These are phyloP conservation scores for Drosophila saltans DNA, from an alignment of 1,140 invertebrate genomes.

Conservation along the genomic window DNA sequence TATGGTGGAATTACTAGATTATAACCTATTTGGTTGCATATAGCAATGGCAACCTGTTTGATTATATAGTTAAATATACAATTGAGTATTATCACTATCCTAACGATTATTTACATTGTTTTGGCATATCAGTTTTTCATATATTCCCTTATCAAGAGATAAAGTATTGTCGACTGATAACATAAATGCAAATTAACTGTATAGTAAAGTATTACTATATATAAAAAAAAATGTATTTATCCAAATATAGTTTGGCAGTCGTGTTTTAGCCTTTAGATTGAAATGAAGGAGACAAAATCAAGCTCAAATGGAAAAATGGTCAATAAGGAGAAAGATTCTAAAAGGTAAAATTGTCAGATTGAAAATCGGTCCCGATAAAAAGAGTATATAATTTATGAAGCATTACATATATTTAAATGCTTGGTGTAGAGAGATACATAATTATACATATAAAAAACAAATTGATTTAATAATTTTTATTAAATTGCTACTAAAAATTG, in stretches of 20 bases:
- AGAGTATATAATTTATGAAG: no score
- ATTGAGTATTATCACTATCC: slow-evolving; percentile 1
- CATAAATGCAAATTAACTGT: slow-evolving; percentile 4
- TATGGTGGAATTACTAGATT: background rate
- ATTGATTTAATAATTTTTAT: no score
- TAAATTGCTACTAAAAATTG: no score
- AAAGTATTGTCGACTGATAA: slow-evolving; percentile 3
- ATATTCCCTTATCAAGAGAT: slow-evolving; percentile 8
- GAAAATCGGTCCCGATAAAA: no score
- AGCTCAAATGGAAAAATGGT: background rate
- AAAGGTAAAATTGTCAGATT: background rate
- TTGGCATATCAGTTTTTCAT: background rate
- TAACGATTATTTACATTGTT: slow-evolving; percentile 4
- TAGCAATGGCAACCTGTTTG: background rate
- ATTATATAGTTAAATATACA: slow-evolving; percentile 10
- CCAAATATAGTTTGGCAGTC: slow-evolving; percentile 2
- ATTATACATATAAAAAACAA: no score
- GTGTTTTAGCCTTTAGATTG: background rate
- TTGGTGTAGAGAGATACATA: no score
- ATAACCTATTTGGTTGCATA: background rate
- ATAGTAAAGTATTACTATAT: no score
- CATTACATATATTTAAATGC: no score
- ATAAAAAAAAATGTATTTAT: background rate
- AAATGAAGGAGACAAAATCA: background rate
- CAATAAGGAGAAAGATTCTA: background rate